Conservation (phyloP, 2,888 invertebrate species). For the Sarcophaga caerulescens region DNA sequence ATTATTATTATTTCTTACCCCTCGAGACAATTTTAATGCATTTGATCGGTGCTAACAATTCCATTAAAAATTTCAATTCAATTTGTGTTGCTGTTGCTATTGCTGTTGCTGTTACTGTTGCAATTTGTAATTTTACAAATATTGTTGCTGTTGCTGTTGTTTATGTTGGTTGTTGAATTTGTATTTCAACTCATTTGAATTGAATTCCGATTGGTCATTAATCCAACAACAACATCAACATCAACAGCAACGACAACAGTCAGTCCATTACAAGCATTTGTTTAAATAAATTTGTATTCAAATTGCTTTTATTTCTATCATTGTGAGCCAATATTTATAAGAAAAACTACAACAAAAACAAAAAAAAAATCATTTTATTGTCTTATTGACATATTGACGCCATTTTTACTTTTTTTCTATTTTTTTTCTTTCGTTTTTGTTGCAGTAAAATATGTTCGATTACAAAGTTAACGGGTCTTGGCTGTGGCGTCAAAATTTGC, state of each 20-base stretch:
- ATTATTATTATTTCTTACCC: conserved; percentile 27
- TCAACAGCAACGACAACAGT: neutral
- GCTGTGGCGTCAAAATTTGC: conserved; percentile 14
- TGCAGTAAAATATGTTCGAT: neutral
- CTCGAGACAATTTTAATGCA: neutral
- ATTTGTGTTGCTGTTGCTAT: neutral
- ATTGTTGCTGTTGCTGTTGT: neutral
- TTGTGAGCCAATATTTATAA: conserved; percentile 23
- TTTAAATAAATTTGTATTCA: conserved; percentile 32
- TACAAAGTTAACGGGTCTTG: neutral
- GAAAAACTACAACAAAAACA: neutral
- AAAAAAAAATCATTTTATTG: conserved; percentile 19
- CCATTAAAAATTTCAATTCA: neutral
- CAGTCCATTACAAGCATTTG: neutral
- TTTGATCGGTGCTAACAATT: neutral
- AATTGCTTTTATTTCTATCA: conserved; percentile 9
- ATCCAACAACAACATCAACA: conserved; percentile 20
- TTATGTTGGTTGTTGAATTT: neutral
- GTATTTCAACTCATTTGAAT: conserved; percentile 53
- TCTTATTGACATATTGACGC: conserved; percentile 46
- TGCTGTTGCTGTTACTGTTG: conserved; percentile 17
- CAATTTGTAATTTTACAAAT: conserved; percentile 38
- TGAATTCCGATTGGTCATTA: conserved; percentile 64
- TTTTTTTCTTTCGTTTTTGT: neutral
- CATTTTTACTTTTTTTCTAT: conserved; percentile 32